A percentile compares a stretch with the other conserved stretches of the same genome.
phyloP scores from a whole-genome alignment of 2,113 vertebrate species.

The Hirundichthys speculiger region DNA sequence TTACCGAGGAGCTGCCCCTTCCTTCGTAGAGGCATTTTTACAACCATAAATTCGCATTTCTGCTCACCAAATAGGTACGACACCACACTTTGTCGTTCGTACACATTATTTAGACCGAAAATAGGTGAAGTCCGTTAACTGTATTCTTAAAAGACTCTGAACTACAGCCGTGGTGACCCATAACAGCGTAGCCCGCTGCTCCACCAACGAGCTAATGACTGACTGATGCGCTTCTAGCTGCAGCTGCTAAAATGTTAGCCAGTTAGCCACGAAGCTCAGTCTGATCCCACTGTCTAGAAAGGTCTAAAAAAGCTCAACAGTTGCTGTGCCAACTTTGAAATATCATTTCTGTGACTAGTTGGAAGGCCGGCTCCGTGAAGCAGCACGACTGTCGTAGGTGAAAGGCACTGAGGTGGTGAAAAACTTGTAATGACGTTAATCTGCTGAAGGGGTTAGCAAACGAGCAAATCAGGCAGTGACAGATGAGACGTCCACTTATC shows the following conservation, averaged over 20 bases:
- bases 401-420: not conserved
- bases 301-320: no score
- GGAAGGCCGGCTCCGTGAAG: not conserved
- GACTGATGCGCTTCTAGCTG: no score
- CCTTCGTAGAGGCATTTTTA: constrained; percentile 40
- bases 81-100: constrained; percentile 11
- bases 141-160: not conserved
- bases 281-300: not conserved
- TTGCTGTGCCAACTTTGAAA: not conserved
- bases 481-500: no score
- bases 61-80: constrained; percentile 64
- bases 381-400: no score
- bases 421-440: not conserved
- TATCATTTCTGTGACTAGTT: rapidly evolving
- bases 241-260: constrained; percentile 27
- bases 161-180: constrained; percentile 43
- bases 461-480: not conserved
- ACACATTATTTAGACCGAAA: not conserved
- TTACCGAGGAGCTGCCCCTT: constrained; percentile 54
- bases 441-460: not conserved
- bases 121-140: rapidly evolving
- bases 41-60: constrained; percentile 18
- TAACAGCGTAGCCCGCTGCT: constrained; percentile 61
- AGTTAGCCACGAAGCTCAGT: constrained; percentile 18
- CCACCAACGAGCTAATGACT: constrained; percentile 24